Evolutionary conservation across 2,888 invertebrate genomes (phyloP).

Genomic region (Isotomurus palustris): DNA sequence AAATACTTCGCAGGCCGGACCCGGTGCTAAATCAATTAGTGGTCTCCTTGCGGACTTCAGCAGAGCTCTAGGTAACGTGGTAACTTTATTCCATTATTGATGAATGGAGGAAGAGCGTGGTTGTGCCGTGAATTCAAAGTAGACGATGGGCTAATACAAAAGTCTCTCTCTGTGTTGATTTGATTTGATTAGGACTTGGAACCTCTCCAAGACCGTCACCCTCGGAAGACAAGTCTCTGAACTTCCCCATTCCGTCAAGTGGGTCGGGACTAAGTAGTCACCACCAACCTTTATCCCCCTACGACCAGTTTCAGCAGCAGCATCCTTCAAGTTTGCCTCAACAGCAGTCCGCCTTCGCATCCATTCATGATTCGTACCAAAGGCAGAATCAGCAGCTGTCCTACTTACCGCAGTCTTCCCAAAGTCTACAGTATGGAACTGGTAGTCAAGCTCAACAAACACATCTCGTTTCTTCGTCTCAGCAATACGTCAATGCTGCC

Average conservation of each 20-base stretch:
- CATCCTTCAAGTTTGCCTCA: conserved; percentile 10
- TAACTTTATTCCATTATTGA: background rate
- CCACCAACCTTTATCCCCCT: conserved; percentile 34
- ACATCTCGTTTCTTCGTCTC: conserved; percentile 20
- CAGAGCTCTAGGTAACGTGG: conserved; percentile 51
- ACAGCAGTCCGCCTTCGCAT: conserved; percentile 45
- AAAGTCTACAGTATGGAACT: conserved; percentile 25
- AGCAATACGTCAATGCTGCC: conserved; percentile 34
- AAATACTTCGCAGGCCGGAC: conserved; percentile 17
- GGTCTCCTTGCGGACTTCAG: conserved; percentile 54
- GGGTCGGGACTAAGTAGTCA: conserved; percentile 27
- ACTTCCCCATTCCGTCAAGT: conserved; percentile 44
- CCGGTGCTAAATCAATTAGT: conserved; percentile 48
- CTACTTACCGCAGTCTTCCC: conserved; percentile 33
- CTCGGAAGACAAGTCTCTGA: conserved; percentile 48
- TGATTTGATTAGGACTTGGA: too few relatives aligned
- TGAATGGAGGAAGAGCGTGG: background rate
- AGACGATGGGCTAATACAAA: too few relatives aligned
- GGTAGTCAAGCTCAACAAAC: conserved; percentile 17
- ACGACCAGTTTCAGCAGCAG: conserved; percentile 42
- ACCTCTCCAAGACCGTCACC: conserved; percentile 49
- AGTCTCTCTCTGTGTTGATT: too few relatives aligned
- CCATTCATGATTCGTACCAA: conserved; percentile 44
- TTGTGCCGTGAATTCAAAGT: too few relatives aligned
- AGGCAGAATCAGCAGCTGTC: conserved; percentile 39